Conservation (phyloP, 2,113 vertebrate species). For the Herpetotheres cachinnans region DNA sequence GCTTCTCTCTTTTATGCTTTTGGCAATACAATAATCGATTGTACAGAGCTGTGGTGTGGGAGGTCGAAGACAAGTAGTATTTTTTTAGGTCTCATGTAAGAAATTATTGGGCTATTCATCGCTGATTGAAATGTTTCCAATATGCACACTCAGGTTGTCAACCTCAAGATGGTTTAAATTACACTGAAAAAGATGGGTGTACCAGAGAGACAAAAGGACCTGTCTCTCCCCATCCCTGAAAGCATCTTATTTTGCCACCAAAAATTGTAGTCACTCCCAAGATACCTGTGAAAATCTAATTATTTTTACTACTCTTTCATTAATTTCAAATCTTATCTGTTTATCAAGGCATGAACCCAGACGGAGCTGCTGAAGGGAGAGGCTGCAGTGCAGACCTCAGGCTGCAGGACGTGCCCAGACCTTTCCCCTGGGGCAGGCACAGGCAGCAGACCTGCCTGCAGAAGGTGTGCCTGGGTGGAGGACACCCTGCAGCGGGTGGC, state of each 20-base stretch:
- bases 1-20: not conserved
- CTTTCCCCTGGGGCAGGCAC: no score
- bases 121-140: not conserved
- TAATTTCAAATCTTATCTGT: not conserved
- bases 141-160: not conserved
- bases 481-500: not conserved
- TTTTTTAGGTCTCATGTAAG: not conserved
- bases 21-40: not conserved
- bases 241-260: not conserved
- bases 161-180: not conserved
- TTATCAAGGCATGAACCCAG: not conserved
- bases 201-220: not conserved
- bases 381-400: not conserved
- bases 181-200: not conserved
- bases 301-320: not conserved
- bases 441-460: not conserved
- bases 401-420: not conserved
- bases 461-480: not conserved
- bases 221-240: not conserved
- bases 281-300: not conserved
- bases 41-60: not conserved
- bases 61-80: accelerated
- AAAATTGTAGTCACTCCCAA: not conserved
- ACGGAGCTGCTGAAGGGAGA: not conserved
- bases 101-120: not conserved